Percentiles rank a stretch among this genome's conserved stretches.
Conservation (phyloP, 2,888 invertebrate genomes). For the Platerodrilus igneus region DNA sequence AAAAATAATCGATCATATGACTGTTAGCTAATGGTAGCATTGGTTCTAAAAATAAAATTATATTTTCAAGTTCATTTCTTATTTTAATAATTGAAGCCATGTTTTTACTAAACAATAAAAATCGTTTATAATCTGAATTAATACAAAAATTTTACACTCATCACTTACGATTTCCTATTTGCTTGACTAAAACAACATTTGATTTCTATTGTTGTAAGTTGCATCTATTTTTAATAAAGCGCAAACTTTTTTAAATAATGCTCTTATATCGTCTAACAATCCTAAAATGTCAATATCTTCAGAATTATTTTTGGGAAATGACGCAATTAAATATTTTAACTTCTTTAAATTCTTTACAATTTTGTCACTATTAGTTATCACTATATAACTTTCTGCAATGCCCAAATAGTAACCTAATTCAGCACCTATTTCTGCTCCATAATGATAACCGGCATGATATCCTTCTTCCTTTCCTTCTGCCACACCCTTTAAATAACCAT, state of each 20-base stretch:
- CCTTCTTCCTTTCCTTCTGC: slow-evolving; percentile 62
- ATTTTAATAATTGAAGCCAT: too few species aligned
- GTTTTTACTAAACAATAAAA: too few species aligned
- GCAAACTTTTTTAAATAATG: slow-evolving; percentile 65
- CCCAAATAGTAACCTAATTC: slow-evolving; percentile 74
- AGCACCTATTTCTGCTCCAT: slow-evolving; percentile 69
- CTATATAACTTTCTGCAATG: slow-evolving; percentile 46
- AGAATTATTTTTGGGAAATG: slow-evolving; percentile 63
- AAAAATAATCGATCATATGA: slow-evolving; percentile 73
- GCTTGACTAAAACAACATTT: slow-evolving; percentile 59
- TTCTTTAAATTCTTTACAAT: slow-evolving; percentile 52
- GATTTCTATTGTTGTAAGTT: slow-evolving; percentile 52
- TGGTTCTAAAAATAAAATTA: slow-evolving; percentile 56
- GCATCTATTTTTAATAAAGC: slow-evolving; percentile 61
- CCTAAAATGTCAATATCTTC: slow-evolving; percentile 62
- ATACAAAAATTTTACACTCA: slow-evolving; percentile 38
- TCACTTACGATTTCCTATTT: slow-evolving; percentile 23
- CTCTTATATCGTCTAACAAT: slow-evolving; percentile 59
- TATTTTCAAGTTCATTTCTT: slow-evolving; percentile 49
- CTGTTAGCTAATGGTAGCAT: slow-evolving; percentile 64
- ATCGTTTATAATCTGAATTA: too few species aligned
- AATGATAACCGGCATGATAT: slow-evolving; percentile 72
- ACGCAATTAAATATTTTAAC: slow-evolving; percentile 56
- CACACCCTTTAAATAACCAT: slow-evolving; percentile 62
- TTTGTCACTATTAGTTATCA: slow-evolving; percentile 51